Conservation (phyloP, 2,797 vertebrate genomes). For the Nannoperca obscura region DNA sequence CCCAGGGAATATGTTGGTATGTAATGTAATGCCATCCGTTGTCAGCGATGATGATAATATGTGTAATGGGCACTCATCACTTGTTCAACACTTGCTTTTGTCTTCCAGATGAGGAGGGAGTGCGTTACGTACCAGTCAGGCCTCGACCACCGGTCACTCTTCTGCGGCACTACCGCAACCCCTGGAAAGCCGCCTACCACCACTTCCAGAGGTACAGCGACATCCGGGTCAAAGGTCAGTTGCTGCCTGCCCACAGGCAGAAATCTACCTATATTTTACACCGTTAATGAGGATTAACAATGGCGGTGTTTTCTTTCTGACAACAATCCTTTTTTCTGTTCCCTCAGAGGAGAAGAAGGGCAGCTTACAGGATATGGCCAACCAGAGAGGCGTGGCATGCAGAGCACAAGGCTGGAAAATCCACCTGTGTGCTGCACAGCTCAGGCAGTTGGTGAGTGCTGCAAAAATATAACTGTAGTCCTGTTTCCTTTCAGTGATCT, state of each 20-base stretch:
- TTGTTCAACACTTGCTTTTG: conserved; percentile 13
- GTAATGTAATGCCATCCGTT: conserved; percentile 38
- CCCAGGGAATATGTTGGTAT: conserved; percentile 97
- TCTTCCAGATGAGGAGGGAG: conserved; percentile 94
- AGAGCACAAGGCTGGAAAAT: conserved; percentile 99
- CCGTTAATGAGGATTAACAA: not conserved
- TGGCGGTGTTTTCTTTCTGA: not conserved
- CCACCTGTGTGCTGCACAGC: conserved; percentile 96
- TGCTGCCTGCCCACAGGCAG: not conserved
- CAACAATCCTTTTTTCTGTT: not conserved
- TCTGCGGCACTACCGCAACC: conserved; percentile 96
- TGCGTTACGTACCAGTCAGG: conserved; percentile 94
- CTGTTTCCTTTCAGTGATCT: not conserved
- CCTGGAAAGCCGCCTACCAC: conserved; percentile 99
- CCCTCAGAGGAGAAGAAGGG: conserved; percentile 97
- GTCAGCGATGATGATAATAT: not conserved
- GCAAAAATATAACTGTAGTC: not conserved
- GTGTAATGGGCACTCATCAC: not conserved
- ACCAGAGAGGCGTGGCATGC: conserved; percentile 96
- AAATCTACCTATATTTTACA: not conserved
- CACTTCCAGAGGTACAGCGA: conserved; percentile 99
- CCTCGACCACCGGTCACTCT: conserved; percentile 94
- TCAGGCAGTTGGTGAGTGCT: conserved; percentile 93
- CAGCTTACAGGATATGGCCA: conserved; percentile 96
- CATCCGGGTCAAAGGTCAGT: conserved; percentile 96